phyloP scores from a whole-genome alignment of 2,888 invertebrate genomes.

The Nomada fucata region DNA sequence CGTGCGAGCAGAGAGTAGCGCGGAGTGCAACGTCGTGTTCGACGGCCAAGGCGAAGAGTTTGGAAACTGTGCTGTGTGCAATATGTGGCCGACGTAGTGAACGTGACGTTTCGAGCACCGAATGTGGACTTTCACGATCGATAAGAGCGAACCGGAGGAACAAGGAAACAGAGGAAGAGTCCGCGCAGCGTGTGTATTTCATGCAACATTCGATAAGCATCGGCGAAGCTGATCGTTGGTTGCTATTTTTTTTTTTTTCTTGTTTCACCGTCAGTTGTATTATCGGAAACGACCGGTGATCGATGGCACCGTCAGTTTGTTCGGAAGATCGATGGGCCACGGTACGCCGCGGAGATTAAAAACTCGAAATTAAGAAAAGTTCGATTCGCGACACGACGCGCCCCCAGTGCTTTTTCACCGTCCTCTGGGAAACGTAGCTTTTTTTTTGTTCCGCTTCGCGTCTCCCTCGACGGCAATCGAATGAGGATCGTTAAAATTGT shows the following conservation, averaged over 20 bases:
- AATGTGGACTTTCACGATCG: constrained; percentile 13
- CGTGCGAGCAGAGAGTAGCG: neutral
- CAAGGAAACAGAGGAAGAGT: constrained; percentile 1
- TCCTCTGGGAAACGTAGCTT: neutral
- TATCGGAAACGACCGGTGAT: constrained; percentile 50
- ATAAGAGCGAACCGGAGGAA: neutral
- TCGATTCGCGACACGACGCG: constrained; percentile 15
- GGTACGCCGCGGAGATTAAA: constrained; percentile 43
- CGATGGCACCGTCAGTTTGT: constrained; percentile 50
- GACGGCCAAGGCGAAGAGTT: neutral
- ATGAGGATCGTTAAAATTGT: neutral
- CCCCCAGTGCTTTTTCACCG: constrained; percentile 10
- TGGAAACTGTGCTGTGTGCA: neutral
- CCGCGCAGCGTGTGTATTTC: neutral
- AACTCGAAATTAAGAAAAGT: constrained; percentile 54
- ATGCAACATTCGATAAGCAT: constrained; percentile 31
- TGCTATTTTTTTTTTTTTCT: neutral
- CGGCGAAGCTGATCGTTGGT: constrained; percentile 40
- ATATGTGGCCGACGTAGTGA: neutral
- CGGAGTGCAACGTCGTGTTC: neutral
- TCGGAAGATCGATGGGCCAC: constrained; percentile 45
- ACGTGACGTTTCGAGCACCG: neutral
- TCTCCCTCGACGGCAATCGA: neutral
- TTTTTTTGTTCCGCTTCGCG: neutral
- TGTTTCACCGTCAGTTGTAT: constrained; percentile 37